Evolutionary conservation across 1,140 invertebrate species (phyloP), one percentile per base, ranked within the genome.

Genomic region (Euura saliciscinereae): DNA sequence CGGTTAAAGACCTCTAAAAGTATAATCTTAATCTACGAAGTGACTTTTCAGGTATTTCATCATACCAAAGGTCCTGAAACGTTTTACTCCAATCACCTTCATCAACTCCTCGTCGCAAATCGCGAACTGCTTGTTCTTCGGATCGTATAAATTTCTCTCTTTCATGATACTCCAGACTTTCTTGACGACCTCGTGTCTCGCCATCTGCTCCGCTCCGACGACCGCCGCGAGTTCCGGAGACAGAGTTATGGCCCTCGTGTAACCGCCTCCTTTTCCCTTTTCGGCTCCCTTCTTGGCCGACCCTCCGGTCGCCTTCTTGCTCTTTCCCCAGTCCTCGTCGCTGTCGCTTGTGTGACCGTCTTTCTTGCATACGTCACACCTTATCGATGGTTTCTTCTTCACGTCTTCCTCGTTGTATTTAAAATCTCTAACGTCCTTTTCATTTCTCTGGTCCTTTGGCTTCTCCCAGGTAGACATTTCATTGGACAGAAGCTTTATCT

Each of bases 21-120:
- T 80, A 28, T 28, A 28, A 28, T 28, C 85, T 89, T 92, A 93
- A 79, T 92, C 91, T 81, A 94, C 87, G 88, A 98, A 97, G 88
- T 98, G 96, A 75, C 93, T 92, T 87, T 97, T 97, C 74, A 98
- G 89, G 85, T 96, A 96, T 84, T 98, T 98, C 94, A 98, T 96
- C 96, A 98, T 98, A 77, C 95, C 95, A 78, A 97, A 97, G 59
- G 94, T 96, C 79, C 95, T 92, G 91, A 97, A 97, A 75, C 95
- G 92, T 83, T 96, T 96, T 0, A 94, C 93, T 42, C 95, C 96
- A 83, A 98, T 95, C 66, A 98, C 93, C 87, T 96, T 96, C 84
- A 94, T 88, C 11, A 98, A 87, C 72, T 97, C 94, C 65, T 96
- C 95, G 83, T 98, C 96, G 86, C 96, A 98, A 78, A 98, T 95